phyloP scores from a whole-genome alignment of 2,797 vertebrate genomes.

The Sebastes umbrosus region DNA sequence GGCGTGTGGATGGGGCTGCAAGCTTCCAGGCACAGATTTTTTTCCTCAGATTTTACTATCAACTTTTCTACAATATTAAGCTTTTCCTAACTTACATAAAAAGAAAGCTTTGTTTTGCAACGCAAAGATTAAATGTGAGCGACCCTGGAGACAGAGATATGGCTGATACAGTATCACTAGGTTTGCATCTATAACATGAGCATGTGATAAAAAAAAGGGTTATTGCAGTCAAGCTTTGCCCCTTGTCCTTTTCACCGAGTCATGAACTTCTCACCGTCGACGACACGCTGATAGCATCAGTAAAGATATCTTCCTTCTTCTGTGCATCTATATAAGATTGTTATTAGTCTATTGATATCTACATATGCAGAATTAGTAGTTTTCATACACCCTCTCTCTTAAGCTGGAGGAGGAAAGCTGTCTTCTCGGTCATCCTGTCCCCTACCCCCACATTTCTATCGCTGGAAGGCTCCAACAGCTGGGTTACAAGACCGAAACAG shows the following conservation, averaged over 20 bases:
- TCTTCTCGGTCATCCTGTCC: conserved; percentile 61
- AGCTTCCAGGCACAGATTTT: neutral
- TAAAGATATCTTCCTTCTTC: neutral
- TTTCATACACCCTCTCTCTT: conserved; percentile 23
- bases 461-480: conserved; percentile 56
- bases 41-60: conserved; percentile 6
- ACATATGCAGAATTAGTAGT: neutral
- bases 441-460: conserved; percentile 72
- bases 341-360: conserved; percentile 23
- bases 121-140: conserved; percentile 20
- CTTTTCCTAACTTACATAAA: neutral
- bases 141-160: conserved; percentile 40
- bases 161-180: conserved; percentile 37
- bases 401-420: conserved; percentile 41
- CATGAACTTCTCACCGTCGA: conserved; percentile 42
- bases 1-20: conserved; percentile 16
- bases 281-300: conserved; percentile 28
- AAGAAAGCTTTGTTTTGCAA: conserved; percentile 25
- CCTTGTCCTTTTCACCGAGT: conserved; percentile 68
- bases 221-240: conserved; percentile 47
- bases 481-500: conserved; percentile 81
- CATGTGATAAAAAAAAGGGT: conserved; percentile 48
- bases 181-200: conserved; percentile 22
- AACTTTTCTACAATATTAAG: neutral
- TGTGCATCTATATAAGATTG: conserved; percentile 5